A percentile compares a stretch with the other conserved stretches of the same genome.
Conservation (phyloP, 2,888 invertebrate genomes). For the Priocnemis perturbator region DNA sequence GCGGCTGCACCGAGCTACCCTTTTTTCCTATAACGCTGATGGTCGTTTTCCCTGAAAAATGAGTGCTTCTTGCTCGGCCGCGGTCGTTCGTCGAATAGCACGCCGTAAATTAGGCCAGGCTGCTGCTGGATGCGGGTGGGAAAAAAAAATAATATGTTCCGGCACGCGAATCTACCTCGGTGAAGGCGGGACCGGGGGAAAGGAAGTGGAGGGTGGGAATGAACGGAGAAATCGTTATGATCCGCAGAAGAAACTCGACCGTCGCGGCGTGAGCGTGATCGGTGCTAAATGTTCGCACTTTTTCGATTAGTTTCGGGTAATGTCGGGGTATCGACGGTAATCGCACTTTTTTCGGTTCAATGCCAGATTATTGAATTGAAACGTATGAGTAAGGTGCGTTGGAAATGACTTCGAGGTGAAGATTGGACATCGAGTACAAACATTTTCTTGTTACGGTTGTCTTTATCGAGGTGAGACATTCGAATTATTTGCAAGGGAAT, state of each 20-base stretch:
- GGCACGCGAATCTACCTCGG: conserved; percentile 1
- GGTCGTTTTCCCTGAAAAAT: conserved; percentile 61
- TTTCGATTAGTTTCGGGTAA: too few species aligned
- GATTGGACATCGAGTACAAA: too few species aligned
- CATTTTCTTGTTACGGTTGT: too few species aligned
- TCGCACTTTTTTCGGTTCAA: too few species aligned
- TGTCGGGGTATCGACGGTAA: too few species aligned
- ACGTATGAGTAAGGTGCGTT: too few species aligned
- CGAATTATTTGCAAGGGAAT: too few species aligned
- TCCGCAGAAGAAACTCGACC: neutral
- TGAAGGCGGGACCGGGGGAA: neutral
- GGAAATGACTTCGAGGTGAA: too few species aligned
- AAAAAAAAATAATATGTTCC: conserved; percentile 35
- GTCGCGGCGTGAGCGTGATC: too few species aligned
- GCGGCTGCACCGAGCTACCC: conserved; percentile 17
- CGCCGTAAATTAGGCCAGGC: conserved; percentile 56
- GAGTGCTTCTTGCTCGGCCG: conserved; percentile 50
- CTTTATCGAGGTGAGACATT: too few species aligned
- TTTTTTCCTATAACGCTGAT: conserved; percentile 42
- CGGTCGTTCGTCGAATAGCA: conserved; percentile 52
- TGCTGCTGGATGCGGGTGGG: conserved; percentile 14
- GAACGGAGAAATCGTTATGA: conserved; percentile 18
- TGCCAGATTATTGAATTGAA: too few species aligned
- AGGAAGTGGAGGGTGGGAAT: neutral
- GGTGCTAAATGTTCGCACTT: too few species aligned